Evolutionary conservation across 2,888 invertebrate species (phyloP), one percentile per base, ranked within the genome.

Genomic region (Ashinkailepas kermadecensis): DNA sequence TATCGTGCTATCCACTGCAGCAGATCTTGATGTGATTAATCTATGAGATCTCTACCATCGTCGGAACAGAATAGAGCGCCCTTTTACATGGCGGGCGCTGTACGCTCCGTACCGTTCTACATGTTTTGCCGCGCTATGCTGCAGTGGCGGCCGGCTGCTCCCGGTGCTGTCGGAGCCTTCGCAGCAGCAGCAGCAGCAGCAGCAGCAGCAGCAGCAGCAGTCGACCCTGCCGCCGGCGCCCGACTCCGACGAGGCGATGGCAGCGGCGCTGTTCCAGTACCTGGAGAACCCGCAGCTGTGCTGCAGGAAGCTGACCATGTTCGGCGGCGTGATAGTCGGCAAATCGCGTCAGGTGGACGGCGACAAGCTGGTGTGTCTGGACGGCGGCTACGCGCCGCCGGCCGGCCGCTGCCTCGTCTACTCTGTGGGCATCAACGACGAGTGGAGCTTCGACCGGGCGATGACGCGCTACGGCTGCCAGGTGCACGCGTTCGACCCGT

Each of bases 401-500:
- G 54, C 54, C 13, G 54, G 54, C 21, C 11, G 9, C 39, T 74
- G 74, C 21, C 54, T 74, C 18, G 18, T 74, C 74, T 74, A 74
- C 74, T 74, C 74, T 1, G 39, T 54, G 18, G 74, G 74, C 4
- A 54, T 74, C 54, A 13, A 10, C 54, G 18, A 54, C 74, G 74
- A 74, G 54, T 74, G 74, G 74, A 74, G 74, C 74, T 74, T 74
- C 74, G 74, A 54, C 74, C 15, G 54, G 18, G 54, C 15, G 9
- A 18, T 54, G 15, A 15, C 9, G 21, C 0, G 21, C 74, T 74
- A 54, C 54, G 74, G 74, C 39, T 74, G 74, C 25, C 15, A 54
- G 74, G 54, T 74, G 18, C 15, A 74, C 74, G 39, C 54, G 23
- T 74, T 74, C 74, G 74, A 74, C 21, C 74, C 74, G 54, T 74